Conservation (phyloP, 2,888 invertebrate genomes). For the Rhagium mordax region DNA sequence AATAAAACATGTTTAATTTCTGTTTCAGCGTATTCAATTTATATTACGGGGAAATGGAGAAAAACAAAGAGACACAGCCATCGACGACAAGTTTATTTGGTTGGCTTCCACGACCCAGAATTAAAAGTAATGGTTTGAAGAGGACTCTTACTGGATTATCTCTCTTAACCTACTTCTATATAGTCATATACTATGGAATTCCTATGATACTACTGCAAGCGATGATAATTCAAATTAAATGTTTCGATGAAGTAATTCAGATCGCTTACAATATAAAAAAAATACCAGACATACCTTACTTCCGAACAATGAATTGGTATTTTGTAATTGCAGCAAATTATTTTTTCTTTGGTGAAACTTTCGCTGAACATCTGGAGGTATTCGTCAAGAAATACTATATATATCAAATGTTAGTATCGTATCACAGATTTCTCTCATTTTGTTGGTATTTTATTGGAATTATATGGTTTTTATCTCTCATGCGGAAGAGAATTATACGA, state of each 20-base stretch:
- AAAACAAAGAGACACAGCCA: neutral
- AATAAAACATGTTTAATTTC: too few species aligned
- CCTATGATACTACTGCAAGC: slow-evolving; percentile 94
- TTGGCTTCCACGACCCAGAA: slow-evolving; percentile 18
- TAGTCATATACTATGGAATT: slow-evolving; percentile 94
- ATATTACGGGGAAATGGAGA: neutral
- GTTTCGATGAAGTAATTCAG: slow-evolving; percentile 98
- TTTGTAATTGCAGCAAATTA: slow-evolving; percentile 97
- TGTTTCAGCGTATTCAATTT: neutral
- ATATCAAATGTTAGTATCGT: slow-evolving; percentile 90
- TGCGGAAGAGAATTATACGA: slow-evolving; percentile 94
- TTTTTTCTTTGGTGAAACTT: slow-evolving; percentile 98
- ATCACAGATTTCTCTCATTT: slow-evolving; percentile 98
- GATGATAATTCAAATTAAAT: slow-evolving; percentile 96
- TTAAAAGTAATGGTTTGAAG: slow-evolving; percentile 87
- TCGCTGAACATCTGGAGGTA: slow-evolving; percentile 83
- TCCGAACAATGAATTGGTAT: slow-evolving; percentile 96
- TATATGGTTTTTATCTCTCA: slow-evolving; percentile 96
- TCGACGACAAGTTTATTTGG: neutral
- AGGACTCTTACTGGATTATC: slow-evolving; percentile 94
- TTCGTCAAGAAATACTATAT: slow-evolving; percentile 63
- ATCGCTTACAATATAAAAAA: slow-evolving; percentile 98
- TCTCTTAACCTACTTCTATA: slow-evolving; percentile 91
- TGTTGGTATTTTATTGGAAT: slow-evolving; percentile 95
- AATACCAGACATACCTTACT: slow-evolving; percentile 88